phyloP scores from a whole-genome alignment of 2,797 vertebrate genomes.

The Neosilurus hyrtlii region DNA sequence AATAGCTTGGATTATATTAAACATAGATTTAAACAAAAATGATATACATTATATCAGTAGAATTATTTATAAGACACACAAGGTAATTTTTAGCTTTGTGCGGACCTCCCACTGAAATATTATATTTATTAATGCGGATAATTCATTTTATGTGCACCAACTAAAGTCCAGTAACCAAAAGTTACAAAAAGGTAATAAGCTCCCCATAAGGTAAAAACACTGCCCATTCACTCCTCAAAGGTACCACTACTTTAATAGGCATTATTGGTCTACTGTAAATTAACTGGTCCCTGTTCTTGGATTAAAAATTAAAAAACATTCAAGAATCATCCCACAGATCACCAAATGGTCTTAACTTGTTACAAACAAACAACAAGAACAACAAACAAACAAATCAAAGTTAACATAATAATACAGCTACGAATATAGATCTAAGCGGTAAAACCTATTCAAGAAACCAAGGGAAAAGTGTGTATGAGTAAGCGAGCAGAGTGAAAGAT shows the following conservation, averaged over 20 bases:
- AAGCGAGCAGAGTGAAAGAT: background rate
- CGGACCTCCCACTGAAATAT: background rate
- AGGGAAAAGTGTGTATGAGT: background rate
- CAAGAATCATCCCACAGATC: background rate
- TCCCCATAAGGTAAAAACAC: background rate
- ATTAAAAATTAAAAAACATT: background rate
- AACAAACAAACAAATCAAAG: background rate
- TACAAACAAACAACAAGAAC: background rate
- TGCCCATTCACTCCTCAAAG: background rate
- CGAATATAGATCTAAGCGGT: background rate
- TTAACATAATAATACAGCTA: background rate
- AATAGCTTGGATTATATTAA: background rate
- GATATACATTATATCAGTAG: background rate
- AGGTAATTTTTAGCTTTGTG: background rate
- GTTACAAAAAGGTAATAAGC: too few species aligned
- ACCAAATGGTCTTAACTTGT: background rate
- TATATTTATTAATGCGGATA: background rate
- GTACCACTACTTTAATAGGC: background rate
- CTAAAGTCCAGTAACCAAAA: background rate
- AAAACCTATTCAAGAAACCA: background rate
- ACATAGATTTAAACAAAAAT: slow-evolving; percentile 2
- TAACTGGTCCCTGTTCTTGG: background rate
- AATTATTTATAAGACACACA: background rate
- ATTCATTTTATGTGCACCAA: background rate
- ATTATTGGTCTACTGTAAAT: background rate